Conservation (phyloP, 2,797 vertebrate species). For the Peromyscus aztecus region DNA sequence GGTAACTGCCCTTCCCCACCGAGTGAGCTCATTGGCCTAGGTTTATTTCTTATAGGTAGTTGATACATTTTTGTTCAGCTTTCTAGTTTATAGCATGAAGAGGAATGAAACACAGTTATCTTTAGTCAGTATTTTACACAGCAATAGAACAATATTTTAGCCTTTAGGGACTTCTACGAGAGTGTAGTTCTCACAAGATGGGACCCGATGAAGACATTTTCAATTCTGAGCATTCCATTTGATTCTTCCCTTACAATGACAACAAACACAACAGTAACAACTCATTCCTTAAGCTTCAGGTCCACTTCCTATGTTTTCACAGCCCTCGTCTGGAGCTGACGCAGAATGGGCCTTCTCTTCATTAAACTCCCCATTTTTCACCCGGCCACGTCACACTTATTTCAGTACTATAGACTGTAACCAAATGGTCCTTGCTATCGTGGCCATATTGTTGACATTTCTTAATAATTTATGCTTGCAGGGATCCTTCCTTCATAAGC, state of each 20-base stretch:
- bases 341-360: slow-evolving; percentile 89
- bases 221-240: slow-evolving; percentile 50
- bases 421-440: slow-evolving; percentile 96
- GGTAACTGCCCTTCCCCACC: neutral
- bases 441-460: slow-evolving; percentile 96
- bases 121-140: neutral
- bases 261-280: neutral
- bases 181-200: slow-evolving; percentile 70
- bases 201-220: slow-evolving; percentile 19
- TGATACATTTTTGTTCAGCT: neutral
- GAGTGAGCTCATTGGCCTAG: neutral
- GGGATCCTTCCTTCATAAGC: slow-evolving; percentile 89
- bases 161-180: slow-evolving; percentile 16
- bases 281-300: slow-evolving; percentile 34
- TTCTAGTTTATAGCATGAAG: neutral
- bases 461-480: slow-evolving; percentile 94
- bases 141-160: neutral
- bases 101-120: neutral
- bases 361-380: slow-evolving; percentile 92
- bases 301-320: slow-evolving; percentile 89
- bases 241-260: slow-evolving; percentile 14
- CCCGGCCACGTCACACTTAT: slow-evolving; percentile 87
- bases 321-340: slow-evolving; percentile 90
- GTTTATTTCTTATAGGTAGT: neutral
- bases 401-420: slow-evolving; percentile 93